phyloP scores from a whole-genome alignment of 2,113 vertebrate species.

The Cebidichthys violaceus region DNA sequence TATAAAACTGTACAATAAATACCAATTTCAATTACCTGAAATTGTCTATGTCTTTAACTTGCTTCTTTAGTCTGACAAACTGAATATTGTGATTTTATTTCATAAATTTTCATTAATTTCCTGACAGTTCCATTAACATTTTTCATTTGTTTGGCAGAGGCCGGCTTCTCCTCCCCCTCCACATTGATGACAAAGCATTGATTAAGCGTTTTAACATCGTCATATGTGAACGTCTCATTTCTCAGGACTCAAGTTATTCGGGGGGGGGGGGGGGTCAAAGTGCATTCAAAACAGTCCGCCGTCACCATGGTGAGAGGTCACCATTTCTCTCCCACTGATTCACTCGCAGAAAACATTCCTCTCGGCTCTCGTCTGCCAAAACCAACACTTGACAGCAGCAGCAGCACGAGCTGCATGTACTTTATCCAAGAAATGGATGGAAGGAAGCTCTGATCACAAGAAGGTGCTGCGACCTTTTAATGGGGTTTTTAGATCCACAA shows the following conservation, averaged over 20 bases:
- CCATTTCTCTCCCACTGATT: slow-evolving; percentile 36
- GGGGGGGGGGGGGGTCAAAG: slow-evolving; percentile 69
- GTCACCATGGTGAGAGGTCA: slow-evolving; percentile 63
- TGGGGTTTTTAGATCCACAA: slow-evolving; percentile 48
- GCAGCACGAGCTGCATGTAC: neutral
- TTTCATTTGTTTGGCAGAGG: slow-evolving; percentile 19
- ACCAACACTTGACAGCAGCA: slow-evolving; percentile 11
- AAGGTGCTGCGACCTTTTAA: slow-evolving; percentile 40
- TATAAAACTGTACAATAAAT: neutral
- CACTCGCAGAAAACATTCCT: slow-evolving; percentile 52
- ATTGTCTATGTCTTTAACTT: neutral
- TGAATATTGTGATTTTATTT: neutral
- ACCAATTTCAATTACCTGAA: neutral
- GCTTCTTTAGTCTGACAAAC: neutral
- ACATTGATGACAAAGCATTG: slow-evolving; percentile 30
- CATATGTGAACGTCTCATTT: slow-evolving; percentile 66
- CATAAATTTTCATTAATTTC: neutral
- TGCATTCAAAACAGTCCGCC: slow-evolving; percentile 25
- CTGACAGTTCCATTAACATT: slow-evolving; percentile 4
- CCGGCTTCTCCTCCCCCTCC: neutral
- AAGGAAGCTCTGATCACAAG: slow-evolving; percentile 44
- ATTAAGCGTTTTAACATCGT: slow-evolving; percentile 34
- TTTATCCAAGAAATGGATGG: slow-evolving; percentile 8
- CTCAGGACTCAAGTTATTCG: slow-evolving; percentile 51
- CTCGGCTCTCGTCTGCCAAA: slow-evolving; percentile 39